Evolutionary conservation across 2,888 invertebrate species (phyloP).

Genomic region (Sarcophaga subvicina): DNA sequence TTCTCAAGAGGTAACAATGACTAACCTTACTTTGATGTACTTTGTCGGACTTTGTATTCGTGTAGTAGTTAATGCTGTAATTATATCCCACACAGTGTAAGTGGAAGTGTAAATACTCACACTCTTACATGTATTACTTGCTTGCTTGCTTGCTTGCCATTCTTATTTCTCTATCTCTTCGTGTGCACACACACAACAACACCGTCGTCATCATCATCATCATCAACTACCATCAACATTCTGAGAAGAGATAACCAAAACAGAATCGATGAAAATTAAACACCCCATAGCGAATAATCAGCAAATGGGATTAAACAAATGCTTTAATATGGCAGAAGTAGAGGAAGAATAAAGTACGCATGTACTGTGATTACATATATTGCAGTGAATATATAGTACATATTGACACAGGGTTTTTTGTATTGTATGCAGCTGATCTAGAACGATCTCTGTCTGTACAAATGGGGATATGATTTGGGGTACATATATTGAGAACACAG

Average conservation of each 20-base stretch:
- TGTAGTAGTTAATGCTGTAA: no score
- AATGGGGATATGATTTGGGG: not conserved
- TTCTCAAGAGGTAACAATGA: no score
- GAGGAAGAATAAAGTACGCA: not conserved
- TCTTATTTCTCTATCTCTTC: not conserved
- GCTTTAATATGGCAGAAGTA: not conserved
- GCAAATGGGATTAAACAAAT: not conserved
- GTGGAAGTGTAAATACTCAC: not conserved
- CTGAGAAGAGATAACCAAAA: not conserved
- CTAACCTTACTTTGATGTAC: no score
- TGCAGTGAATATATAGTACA: no score
- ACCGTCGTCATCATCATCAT: not conserved
- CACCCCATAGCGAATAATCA: slow-evolving; percentile 53
- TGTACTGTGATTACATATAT: not conserved
- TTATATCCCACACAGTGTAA: no score
- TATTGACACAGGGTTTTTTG: no score
- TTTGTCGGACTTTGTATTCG: no score
- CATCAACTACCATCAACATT: slow-evolving; percentile 1
- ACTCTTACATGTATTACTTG: not conserved
- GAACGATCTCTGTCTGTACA: not conserved
- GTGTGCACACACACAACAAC: not conserved
- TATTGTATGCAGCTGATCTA: not conserved
- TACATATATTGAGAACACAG: not conserved
- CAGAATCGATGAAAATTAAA: slow-evolving; percentile 5
- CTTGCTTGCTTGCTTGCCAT: not conserved